phyloP scores from a whole-genome alignment of 2,797 vertebrate genomes.

The Acrossocheilus fasciatus region DNA sequence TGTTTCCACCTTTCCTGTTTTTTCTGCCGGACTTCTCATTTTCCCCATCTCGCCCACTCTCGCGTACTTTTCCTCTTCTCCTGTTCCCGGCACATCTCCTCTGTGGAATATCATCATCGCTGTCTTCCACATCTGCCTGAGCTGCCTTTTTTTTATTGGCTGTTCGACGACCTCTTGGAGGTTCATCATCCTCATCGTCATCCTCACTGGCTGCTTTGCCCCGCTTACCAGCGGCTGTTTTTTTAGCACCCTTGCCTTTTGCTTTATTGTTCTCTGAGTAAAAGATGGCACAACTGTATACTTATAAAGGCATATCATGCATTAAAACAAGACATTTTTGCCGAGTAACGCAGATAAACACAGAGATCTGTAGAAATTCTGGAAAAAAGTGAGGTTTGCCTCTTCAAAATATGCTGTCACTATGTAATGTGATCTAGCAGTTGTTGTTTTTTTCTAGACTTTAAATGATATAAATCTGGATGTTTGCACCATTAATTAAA shows the following conservation, averaged over 20 bases:
- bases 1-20: slow-evolving; percentile 69
- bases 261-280: slow-evolving; percentile 70
- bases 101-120: slow-evolving; percentile 60
- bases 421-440: neutral
- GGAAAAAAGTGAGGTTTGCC: neutral
- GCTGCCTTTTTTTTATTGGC: slow-evolving; percentile 70
- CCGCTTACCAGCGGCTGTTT: slow-evolving; percentile 67
- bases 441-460: neutral
- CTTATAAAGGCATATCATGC: slow-evolving; percentile 1
- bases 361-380: neutral
- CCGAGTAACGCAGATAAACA: neutral
- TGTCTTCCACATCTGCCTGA: slow-evolving; percentile 66
- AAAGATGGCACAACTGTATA: neutral
- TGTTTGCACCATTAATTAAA: neutral
- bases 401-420: neutral
- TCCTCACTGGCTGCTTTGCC: slow-evolving; percentile 74
- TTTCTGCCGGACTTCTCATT: slow-evolving; percentile 72
- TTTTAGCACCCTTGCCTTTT: slow-evolving; percentile 62
- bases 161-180: slow-evolving; percentile 66
- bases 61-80: slow-evolving; percentile 68
- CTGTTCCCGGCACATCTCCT: slow-evolving; percentile 59
- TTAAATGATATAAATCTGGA: neutral
- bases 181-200: slow-evolving; percentile 70
- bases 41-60: slow-evolving; percentile 67
- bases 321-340: neutral